These are phyloP conservation scores for Cygnus olor DNA, from an alignment of 2,797 vertebrate genomes.

Conservation along the genomic window DNA sequence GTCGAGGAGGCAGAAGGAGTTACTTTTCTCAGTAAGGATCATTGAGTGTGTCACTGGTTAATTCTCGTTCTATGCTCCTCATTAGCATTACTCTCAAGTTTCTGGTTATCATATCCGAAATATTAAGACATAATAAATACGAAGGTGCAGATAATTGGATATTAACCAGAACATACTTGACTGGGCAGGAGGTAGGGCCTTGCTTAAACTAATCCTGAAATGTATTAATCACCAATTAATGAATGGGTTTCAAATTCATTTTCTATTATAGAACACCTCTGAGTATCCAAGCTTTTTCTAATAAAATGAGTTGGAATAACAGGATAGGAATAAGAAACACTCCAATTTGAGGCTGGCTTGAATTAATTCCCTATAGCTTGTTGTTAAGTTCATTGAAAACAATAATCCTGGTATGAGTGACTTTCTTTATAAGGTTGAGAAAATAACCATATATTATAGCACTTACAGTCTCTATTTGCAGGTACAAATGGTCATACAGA, in stretches of 20 bases:
- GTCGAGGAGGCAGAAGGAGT: conserved; percentile 43
- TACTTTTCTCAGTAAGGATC: conserved; percentile 74
- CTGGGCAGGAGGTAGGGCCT: conserved; percentile 93
- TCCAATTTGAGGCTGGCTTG: conserved; percentile 43
- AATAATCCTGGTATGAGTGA: conserved; percentile 9
- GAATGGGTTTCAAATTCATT: conserved; percentile 84
- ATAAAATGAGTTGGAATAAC: conserved; percentile 84
- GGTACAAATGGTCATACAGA: neutral
- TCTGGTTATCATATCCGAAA: conserved; percentile 84
- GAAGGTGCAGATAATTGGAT: conserved; percentile 93
- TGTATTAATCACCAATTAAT: conserved; percentile 98
- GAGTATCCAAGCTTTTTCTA: conserved; percentile 81
- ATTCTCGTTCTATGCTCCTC: conserved; percentile 80
- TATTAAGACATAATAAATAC: conserved; percentile 92
- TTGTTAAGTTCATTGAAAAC: conserved; percentile 63
- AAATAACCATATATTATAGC: conserved; percentile 4
- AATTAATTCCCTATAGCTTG: conserved; percentile 67
- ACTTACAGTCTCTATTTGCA: neutral
- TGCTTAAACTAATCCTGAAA: conserved; percentile 96
- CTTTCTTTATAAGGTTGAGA: conserved; percentile 12
- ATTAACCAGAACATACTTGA: conserved; percentile 90
- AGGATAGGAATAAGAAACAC: conserved; percentile 69
- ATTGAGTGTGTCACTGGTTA: conserved; percentile 79
- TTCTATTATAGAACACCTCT: conserved; percentile 82
- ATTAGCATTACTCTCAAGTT: conserved; percentile 84